Conservation (phyloP, 2,113 vertebrate species). For the Pongo abelii region DNA sequence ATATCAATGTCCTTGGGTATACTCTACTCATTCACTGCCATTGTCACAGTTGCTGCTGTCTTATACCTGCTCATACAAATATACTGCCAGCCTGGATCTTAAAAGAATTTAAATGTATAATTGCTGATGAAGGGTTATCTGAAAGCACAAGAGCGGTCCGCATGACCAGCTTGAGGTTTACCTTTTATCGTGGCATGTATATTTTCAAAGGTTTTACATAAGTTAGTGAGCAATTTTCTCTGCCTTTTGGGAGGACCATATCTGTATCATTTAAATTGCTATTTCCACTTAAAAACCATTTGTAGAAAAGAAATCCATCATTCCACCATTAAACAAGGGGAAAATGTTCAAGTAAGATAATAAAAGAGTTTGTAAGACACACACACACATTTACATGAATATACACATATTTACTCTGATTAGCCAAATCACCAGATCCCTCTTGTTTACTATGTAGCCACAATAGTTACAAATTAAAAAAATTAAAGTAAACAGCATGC, state of each 20-base stretch:
- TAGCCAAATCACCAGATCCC: neutral
- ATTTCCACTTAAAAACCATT: neutral
- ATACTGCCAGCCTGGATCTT: neutral
- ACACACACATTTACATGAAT: neutral
- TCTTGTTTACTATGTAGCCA: neutral
- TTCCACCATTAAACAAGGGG: neutral
- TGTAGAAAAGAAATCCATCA: neutral
- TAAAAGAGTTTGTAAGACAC: neutral
- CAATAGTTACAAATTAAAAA: neutral
- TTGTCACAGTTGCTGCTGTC: neutral
- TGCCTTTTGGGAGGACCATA: neutral
- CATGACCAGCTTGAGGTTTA: neutral
- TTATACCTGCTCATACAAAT: neutral
- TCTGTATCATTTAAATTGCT: constrained; percentile 26
- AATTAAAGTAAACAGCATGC: neutral
- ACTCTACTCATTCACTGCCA: neutral
- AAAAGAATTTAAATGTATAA: neutral
- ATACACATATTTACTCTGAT: neutral
- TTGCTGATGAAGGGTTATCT: neutral
- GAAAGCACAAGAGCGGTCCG: neutral
- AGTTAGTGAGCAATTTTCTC: neutral
- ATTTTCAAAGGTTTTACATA: neutral
- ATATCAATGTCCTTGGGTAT: neutral
- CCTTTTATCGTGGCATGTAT: neutral
- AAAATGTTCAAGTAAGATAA: neutral